Conservation (phyloP, 2,888 invertebrate species). For the Agonopterix alstromeriana region DNA sequence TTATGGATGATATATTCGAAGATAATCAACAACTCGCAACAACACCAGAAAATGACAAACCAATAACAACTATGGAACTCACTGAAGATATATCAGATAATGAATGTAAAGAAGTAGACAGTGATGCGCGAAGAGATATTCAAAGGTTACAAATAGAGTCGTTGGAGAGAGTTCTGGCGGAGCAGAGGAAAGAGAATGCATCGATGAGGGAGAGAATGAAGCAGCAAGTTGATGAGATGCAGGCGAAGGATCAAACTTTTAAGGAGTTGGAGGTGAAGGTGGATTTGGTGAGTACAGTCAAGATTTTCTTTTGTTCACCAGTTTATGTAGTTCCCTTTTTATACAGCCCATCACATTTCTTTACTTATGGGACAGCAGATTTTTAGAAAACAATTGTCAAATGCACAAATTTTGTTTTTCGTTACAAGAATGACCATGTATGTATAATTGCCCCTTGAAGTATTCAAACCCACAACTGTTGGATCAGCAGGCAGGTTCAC, state of each 20-base stretch:
- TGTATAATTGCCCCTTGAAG: no score
- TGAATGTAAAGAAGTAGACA: constrained; percentile 12
- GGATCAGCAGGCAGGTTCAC: no score
- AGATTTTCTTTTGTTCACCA: no score
- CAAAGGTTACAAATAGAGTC: constrained; percentile 51
- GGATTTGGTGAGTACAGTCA: constrained; percentile 49
- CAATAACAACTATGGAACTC: background rate
- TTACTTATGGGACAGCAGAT: no score
- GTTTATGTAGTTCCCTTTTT: no score
- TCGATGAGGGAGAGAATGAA: constrained; percentile 47
- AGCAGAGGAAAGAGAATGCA: constrained; percentile 54
- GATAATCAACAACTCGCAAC: constrained; percentile 17
- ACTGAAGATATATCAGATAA: background rate
- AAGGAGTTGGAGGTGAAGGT: constrained; percentile 70
- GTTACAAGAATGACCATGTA: no score
- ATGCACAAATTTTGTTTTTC: no score
- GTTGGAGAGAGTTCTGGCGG: constrained; percentile 48
- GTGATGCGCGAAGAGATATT: constrained; percentile 35
- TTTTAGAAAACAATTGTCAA: no score
- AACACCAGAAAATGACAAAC: background rate
- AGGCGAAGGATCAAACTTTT: constrained; percentile 51
- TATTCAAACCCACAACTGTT: no score
- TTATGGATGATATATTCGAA: constrained; percentile 66
- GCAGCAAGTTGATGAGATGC: constrained; percentile 51
- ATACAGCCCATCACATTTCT: no score